Base-by-base conservation (phyloP, 2,888 invertebrate genomes). In the Sinotaia quadrata region DNA sequence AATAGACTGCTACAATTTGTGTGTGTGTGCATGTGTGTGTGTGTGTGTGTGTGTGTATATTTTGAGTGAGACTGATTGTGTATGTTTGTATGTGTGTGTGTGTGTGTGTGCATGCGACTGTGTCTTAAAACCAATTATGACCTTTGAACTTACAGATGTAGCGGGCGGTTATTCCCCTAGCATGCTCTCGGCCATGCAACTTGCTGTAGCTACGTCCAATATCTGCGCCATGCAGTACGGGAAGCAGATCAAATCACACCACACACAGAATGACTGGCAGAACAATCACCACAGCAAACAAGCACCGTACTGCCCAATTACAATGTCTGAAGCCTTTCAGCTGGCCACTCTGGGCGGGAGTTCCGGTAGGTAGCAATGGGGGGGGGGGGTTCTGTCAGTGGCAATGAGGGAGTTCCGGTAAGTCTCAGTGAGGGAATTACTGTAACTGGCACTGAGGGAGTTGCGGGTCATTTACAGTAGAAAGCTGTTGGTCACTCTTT, bases 261-360 rank as follows among this genome's bases (percentile, higher is more conserved):
- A 18, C 47, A 24, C 47, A 1, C n/a, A 15, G 2, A 37, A 47
- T 37, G 31, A 21, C n/a, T 37, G 24, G 1, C 33, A 31, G 44
- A 24, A 54, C 8, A 34, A 8, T 27, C 27, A 29, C 29, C 2
- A 62, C 31, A n/a, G n/a, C n/a, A n/a, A n/a, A n/a, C 80, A 83
- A 86, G 56, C 54, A 49, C 37, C 36, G 4, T 89, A 90, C 77
- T 84, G 87, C 51, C 91, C 92, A 0, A 84, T 95, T 1, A 91
- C 91, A 73, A 94, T 93, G 88, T 91, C 90, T 71, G 94, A 96
- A 77, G 95, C 92, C 0, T 93, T 96, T 84, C 93, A 93, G 86
- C 89, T 96, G 78, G 95, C 95, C 18, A 97, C 96, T 1, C 88
- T 95, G 61, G 95, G 96, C 24, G 95, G 96, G 7, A 74, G 77